Percentiles rank a stretch among this genome's conserved stretches.
phyloP scores from a whole-genome alignment of 1,140 invertebrate species.

The Frieseomelitta varia region DNA sequence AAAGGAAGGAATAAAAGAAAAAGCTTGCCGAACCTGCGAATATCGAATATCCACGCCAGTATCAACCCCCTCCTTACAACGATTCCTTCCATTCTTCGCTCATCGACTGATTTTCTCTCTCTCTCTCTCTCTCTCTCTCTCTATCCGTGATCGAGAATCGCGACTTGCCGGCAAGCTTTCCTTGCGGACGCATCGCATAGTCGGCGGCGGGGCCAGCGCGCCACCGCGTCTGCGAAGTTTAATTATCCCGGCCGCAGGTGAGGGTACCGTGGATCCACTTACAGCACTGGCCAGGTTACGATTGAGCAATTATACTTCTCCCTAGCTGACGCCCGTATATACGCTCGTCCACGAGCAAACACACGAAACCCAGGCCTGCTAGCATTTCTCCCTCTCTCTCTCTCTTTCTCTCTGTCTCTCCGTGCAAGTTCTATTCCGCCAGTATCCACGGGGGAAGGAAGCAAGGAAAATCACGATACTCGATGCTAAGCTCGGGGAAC shows the following conservation, averaged over 20 bases:
- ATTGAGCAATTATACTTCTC: conserved; percentile 57
- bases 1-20: background rate
- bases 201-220: background rate
- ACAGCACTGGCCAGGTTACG: conserved; percentile 48
- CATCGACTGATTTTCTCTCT: background rate
- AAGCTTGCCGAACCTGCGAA: background rate
- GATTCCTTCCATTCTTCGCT: background rate
- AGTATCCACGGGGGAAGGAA: background rate
- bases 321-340: background rate
- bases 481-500: background rate
- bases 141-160: background rate
- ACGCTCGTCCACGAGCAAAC: background rate
- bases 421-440: background rate
- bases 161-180: conserved; percentile 30
- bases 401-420: background rate
- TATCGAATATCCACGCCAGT: background rate
- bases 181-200: background rate
- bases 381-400: background rate
- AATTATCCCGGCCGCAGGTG: conserved; percentile 59
- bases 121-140: too few relatives aligned
- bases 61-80: background rate
- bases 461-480: conserved; percentile 5
- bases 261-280: conserved; percentile 48
- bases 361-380: background rate
- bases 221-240: conserved; percentile 58